These are phyloP conservation scores for Otolemur crassicaudatus DNA, from an alignment of 2,797 vertebrate species.

Conservation along the genomic window DNA sequence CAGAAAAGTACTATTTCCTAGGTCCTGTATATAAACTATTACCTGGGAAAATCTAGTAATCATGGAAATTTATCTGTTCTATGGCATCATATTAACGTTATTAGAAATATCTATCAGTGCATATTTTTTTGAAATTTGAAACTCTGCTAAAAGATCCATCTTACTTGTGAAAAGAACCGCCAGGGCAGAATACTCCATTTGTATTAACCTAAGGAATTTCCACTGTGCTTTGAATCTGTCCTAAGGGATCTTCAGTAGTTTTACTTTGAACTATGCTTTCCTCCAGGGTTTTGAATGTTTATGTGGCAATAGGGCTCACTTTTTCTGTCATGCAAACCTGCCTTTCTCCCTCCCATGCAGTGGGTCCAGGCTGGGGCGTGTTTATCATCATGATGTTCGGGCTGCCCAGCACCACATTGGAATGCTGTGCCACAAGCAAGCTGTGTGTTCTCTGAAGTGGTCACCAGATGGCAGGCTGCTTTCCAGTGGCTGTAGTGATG, in stretches of 20 bases:
- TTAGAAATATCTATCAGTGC: background rate
- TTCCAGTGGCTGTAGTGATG: constrained; percentile 89
- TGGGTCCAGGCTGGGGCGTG: constrained; percentile 88
- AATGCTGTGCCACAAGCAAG: constrained; percentile 84
- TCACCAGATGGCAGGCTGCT: constrained; percentile 85
- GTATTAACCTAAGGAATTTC: background rate
- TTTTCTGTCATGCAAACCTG: background rate
- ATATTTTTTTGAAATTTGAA: background rate
- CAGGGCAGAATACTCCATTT: background rate
- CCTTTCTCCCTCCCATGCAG: constrained; percentile 77
- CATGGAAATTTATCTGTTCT: constrained; percentile 35
- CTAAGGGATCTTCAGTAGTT: background rate
- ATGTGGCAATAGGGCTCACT: background rate
- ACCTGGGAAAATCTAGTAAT: background rate
- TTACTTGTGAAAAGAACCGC: constrained; percentile 4
- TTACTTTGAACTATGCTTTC: background rate
- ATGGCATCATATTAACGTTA: constrained; percentile 1
- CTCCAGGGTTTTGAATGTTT: background rate
- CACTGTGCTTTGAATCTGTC: background rate
- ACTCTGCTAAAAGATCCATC: background rate
- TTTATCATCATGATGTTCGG: constrained; percentile 88
- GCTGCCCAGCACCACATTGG: constrained; percentile 82
- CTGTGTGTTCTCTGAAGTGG: constrained; percentile 91
- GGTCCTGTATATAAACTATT: background rate
- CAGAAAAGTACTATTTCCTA: background rate